phyloP scores from a whole-genome alignment of 2,888 invertebrate genomes.

The Spicauda simplicius region DNA sequence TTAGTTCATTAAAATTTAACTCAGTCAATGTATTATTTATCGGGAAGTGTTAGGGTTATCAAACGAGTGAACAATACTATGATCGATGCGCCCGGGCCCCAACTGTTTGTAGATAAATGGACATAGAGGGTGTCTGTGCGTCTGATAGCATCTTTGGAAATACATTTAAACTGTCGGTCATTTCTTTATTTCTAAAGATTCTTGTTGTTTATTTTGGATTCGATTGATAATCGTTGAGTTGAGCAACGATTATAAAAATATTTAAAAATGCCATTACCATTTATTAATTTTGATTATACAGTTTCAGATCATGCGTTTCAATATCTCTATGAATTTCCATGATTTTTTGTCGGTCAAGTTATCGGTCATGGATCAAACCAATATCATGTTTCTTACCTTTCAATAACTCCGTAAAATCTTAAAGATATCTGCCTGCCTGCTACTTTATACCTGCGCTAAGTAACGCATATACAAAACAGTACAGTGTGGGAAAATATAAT shows the following conservation, averaged over 20 bases:
- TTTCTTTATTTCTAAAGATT: slow-evolving; percentile 17
- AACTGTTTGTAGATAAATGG: slow-evolving; percentile 45
- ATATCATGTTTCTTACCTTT: no score
- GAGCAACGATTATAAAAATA: no score
- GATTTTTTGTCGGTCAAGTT: no score
- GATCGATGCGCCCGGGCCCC: slow-evolving; percentile 64
- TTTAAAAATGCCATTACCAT: no score
- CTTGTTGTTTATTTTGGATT: slow-evolving; percentile 15
- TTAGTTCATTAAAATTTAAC: slow-evolving; percentile 47
- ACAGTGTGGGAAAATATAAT: background rate
- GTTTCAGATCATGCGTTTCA: no score
- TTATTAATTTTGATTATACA: no score
- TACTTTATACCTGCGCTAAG: background rate
- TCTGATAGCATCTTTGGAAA: slow-evolving; percentile 25
- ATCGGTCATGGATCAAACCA: no score
- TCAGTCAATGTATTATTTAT: slow-evolving; percentile 51
- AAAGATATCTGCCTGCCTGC: no score
- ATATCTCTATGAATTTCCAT: no score
- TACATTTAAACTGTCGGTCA: slow-evolving; percentile 28
- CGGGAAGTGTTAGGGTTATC: slow-evolving; percentile 67
- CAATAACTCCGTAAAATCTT: no score
- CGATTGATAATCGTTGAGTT: background rate
- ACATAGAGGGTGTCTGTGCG: slow-evolving; percentile 28
- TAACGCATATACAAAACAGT: background rate
- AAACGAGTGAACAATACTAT: slow-evolving; percentile 73